These are phyloP conservation scores for Paracentrotus lividus DNA, from an alignment of 53 echinoderm and acorn worm species.

Conservation along the genomic window DNA sequence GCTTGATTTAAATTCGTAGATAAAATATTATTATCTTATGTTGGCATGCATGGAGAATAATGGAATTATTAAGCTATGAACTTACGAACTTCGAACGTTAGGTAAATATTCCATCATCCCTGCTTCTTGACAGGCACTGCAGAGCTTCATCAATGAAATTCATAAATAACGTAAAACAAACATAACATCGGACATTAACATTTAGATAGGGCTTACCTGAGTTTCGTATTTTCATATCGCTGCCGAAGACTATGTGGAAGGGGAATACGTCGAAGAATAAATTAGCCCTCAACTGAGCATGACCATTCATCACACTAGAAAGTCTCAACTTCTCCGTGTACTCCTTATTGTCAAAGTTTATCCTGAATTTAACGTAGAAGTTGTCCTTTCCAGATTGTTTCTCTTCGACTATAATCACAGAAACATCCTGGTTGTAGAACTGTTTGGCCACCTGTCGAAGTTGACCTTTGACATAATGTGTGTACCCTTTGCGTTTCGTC, in stretches of 20 bases:
- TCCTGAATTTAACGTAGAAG: conserved; percentile 75
- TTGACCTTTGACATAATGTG: conserved; percentile 90
- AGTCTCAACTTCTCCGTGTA: conserved; percentile 63
- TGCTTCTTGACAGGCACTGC: too few relatives aligned
- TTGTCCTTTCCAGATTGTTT: conserved; percentile 74
- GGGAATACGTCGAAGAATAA: conserved; percentile 89
- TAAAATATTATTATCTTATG: too few relatives aligned
- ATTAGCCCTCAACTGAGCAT: conserved; percentile 64
- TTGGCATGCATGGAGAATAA: too few relatives aligned
- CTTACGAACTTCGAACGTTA: too few relatives aligned
- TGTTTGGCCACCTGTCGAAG: conserved; percentile 82
- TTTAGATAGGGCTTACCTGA: conserved; percentile 52
- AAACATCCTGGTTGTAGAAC: conserved; percentile 86
- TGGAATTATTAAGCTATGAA: too few relatives aligned
- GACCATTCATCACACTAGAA: conserved; percentile 64
- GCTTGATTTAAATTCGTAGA: too few relatives aligned
- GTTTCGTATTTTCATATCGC: conserved; percentile 73
- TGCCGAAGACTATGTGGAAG: conserved; percentile 88
- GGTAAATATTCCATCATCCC: too few relatives aligned
- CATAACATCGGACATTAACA: too few relatives aligned
- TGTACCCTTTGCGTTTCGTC: conserved; percentile 80
- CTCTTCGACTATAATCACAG: conserved; percentile 77
- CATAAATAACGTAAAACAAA: too few relatives aligned
- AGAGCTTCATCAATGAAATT: too few relatives aligned
- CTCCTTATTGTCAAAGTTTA: conserved; percentile 88